Percentiles rank a stretch among this genome's conserved stretches.
Conservation (phyloP, 2,888 invertebrate genomes). For the Chaetogeoica ovagalla region DNA sequence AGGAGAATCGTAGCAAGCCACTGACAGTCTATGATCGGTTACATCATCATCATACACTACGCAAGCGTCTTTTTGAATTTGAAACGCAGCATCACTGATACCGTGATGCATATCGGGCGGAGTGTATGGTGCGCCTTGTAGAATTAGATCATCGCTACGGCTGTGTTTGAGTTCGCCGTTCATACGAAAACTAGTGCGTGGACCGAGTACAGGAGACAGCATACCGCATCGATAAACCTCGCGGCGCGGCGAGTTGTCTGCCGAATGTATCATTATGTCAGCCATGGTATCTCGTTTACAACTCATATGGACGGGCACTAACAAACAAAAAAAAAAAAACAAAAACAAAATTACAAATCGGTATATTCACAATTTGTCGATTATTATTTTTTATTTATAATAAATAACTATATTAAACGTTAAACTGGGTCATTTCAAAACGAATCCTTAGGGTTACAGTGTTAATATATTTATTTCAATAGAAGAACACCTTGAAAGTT, state of each 20-base stretch:
- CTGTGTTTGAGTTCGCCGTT: slow-evolving; percentile 61
- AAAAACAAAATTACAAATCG: background rate
- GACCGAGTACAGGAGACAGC: slow-evolving; percentile 46
- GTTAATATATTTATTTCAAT: background rate
- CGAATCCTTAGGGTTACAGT: background rate
- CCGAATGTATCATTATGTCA: slow-evolving; percentile 49
- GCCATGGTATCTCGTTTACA: slow-evolving; percentile 46
- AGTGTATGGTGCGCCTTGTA: slow-evolving; percentile 61
- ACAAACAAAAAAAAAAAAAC: slow-evolving; percentile 10
- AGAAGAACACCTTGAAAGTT: slow-evolving; percentile 1
- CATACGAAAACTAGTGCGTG: slow-evolving; percentile 50
- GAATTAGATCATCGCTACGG: slow-evolving; percentile 63
- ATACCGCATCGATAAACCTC: slow-evolving; percentile 50
- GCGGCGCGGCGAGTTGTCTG: slow-evolving; percentile 48
- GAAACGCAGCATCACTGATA: slow-evolving; percentile 57
- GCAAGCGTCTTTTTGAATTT: slow-evolving; percentile 58
- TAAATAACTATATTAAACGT: background rate
- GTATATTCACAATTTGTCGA: background rate
- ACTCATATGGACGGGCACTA: slow-evolving; percentile 39
- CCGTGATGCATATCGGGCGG: slow-evolving; percentile 62
- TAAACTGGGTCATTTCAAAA: slow-evolving; percentile 12
- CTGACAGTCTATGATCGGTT: slow-evolving; percentile 57
- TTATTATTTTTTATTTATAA: background rate
- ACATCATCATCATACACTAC: slow-evolving; percentile 58
- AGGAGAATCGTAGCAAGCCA: slow-evolving; percentile 48